Base-by-base conservation (phyloP, 2,113 vertebrate genomes). In the Trogon surrucura region DNA sequence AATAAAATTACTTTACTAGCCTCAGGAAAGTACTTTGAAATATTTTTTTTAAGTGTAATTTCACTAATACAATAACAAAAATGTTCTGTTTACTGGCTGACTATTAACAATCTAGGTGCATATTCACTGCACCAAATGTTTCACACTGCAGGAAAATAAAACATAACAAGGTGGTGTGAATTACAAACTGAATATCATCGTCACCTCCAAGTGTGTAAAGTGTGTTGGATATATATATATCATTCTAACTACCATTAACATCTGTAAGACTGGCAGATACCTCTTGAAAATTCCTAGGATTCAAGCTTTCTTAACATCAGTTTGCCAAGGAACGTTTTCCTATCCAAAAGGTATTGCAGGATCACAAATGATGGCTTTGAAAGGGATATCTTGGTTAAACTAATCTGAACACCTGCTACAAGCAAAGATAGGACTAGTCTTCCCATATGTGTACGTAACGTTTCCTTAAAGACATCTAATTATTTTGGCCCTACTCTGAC, bases 1-100 rank as follows among this genome's bases (percentile, higher is more conserved):
- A 86, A 29, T 57, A 80, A 93, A 95, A 88, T 80, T 66, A 80
- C 51, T 93, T 91, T 80, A 23, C 64, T 86, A 66, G 48, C 82
- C 60, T 78, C 32, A 48, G 85, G 72, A 36, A 93, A 83, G 9
- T 64, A 83, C 56, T 66, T 90, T 16, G 89, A 77, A 84, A 75
- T 79, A 16, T 10, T 82, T 65, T 82, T 65, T 80, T 71, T 48
- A 79, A 56, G 66, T 48, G 10, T 50, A 70, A 26, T 60, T 45
- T 45, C 53, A 32, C 56, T 56, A 78, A 67, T 8, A 45, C 2
- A 13, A 27, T 26, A 53, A 77, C 20, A 88, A 74, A 73, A 60
- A 7, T 19, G 3, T 69, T 70, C 60, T 83, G n/a, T 56, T 84
- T 86, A 50, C 45, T 61, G 36, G 13, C 10, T 82, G 54, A 56